Percentiles rank a stretch among this genome's conserved stretches.
These are phyloP conservation scores for Ceramica pisi DNA, from an alignment of 2,888 invertebrate species.

Conservation along the genomic window DNA sequence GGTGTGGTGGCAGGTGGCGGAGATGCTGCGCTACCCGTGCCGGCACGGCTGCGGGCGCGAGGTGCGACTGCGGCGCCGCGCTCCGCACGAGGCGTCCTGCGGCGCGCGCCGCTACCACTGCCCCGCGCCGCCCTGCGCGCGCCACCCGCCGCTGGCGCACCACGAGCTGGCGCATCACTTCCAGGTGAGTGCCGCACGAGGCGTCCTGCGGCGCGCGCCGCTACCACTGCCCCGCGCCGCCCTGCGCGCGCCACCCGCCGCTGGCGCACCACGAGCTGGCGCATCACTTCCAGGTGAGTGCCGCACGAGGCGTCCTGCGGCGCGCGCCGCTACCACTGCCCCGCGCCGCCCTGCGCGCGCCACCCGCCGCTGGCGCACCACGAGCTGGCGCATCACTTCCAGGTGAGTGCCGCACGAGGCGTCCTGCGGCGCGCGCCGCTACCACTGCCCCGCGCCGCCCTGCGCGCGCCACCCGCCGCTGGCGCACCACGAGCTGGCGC, in stretches of 20 bases:
- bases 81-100: slow-evolving; percentile 87
- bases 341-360: slow-evolving; percentile 80
- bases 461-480: slow-evolving; percentile 74
- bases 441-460: slow-evolving; percentile 78
- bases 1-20: slow-evolving; percentile 81
- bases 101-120: slow-evolving; percentile 86
- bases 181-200: slow-evolving; percentile 65
- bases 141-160: slow-evolving; percentile 70
- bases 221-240: slow-evolving; percentile 85
- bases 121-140: slow-evolving; percentile 82
- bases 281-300: slow-evolving; percentile 71
- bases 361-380: slow-evolving; percentile 69
- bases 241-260: slow-evolving; percentile 73
- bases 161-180: slow-evolving; percentile 72
- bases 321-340: slow-evolving; percentile 79
- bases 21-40: slow-evolving; percentile 89
- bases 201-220: slow-evolving; percentile 81
- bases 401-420: slow-evolving; percentile 62
- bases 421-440: slow-evolving; percentile 80
- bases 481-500: slow-evolving; percentile 70
- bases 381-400: slow-evolving; percentile 71
- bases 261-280: slow-evolving; percentile 72
- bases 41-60: slow-evolving; percentile 88
- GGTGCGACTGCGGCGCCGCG: slow-evolving; percentile 84
- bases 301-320: slow-evolving; percentile 71